Evolutionary conservation across 2,888 invertebrate genomes (phyloP).

Genomic region (Diplazon laetatorius): DNA sequence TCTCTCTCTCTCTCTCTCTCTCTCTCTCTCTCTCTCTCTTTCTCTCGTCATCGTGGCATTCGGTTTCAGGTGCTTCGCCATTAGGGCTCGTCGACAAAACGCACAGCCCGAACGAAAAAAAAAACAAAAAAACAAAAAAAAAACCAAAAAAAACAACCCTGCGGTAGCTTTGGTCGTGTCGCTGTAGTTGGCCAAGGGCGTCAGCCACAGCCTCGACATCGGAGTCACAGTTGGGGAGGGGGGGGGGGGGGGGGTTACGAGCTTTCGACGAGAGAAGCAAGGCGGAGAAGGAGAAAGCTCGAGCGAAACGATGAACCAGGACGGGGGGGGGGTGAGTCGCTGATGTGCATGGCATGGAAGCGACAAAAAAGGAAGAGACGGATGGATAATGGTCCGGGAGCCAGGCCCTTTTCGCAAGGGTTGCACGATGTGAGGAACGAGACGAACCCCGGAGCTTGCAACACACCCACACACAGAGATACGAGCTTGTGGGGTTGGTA

Average conservation of each 20-base stretch:
- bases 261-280: background rate
- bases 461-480: background rate
- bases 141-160: too few relatives aligned
- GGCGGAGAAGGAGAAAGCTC: background rate
- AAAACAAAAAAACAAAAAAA: too few relatives aligned
- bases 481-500: background rate
- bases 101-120: conserved; percentile 70
- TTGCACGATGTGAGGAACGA: background rate
- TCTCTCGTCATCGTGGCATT: conserved; percentile 68
- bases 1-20: too few relatives aligned
- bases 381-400: conserved; percentile 69
- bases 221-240: too few relatives aligned
- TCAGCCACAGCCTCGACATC: too few relatives aligned
- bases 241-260: too few relatives aligned
- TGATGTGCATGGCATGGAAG: conserved; percentile 35
- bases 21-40: background rate
- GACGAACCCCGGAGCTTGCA: background rate
- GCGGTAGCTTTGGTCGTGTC: too few relatives aligned
- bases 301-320: conserved; percentile 31
- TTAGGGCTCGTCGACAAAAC: conserved; percentile 68
- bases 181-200: too few relatives aligned
- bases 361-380: conserved; percentile 63
- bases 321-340: conserved; percentile 33
- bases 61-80: conserved; percentile 79
- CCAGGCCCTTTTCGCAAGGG: conserved; percentile 17